Evolutionary conservation across 30 jellyfish, hydroid and myxozoan species (phyloP), one percentile per base, ranked within the genome.

Genomic region (Nemopilema nomurai): DNA sequence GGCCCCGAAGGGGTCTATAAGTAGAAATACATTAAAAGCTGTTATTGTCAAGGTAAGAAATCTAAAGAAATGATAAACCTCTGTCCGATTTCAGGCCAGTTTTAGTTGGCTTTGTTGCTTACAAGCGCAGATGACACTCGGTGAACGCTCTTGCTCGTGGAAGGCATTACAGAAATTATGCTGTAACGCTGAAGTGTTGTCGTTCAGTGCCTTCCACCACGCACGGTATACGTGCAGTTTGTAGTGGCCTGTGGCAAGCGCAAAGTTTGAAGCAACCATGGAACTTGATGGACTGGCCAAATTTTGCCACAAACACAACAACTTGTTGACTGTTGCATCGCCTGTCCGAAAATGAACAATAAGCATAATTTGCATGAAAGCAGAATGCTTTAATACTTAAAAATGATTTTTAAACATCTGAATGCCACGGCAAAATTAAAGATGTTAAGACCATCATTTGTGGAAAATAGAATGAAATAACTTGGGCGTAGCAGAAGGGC

Each of bases 351-450:
- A 49, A 67, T 16, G 24, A 16, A 0, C 25, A 22, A 49, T 63
- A 19, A 57, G 62, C 33, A 28, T 28, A 41, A 24, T 24, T 65
- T 66, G 81, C 81, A 66, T 80, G 81, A 62, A 66, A 67, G 81
- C 81, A 80, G 74, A 32, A 66, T 80, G 89, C 89, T 66, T 80
- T 62, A 13, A 16, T 24, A n/a, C 18, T 28, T 4, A 7, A 3
- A 64, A 7, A 23, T 22, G 13, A 41, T n/a, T n/a, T n/a, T n/a
- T n/a, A n/a, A n/a, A n/a, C n/a, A n/a, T n/a, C n/a, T n/a, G n/a
- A n/a, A n/a, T n/a, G n/a, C n/a, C n/a, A n/a, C n/a, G n/a, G n/a
- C n/a, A n/a, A n/a, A n/a, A n/a, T n/a, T n/a, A n/a, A n/a, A n/a
- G n/a, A n/a, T n/a, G n/a, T n/a, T n/a, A n/a, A n/a, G n/a, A n/a